Base-by-base conservation (phyloP, 2,888 invertebrate species). In the Drosophila anomalata region DNA sequence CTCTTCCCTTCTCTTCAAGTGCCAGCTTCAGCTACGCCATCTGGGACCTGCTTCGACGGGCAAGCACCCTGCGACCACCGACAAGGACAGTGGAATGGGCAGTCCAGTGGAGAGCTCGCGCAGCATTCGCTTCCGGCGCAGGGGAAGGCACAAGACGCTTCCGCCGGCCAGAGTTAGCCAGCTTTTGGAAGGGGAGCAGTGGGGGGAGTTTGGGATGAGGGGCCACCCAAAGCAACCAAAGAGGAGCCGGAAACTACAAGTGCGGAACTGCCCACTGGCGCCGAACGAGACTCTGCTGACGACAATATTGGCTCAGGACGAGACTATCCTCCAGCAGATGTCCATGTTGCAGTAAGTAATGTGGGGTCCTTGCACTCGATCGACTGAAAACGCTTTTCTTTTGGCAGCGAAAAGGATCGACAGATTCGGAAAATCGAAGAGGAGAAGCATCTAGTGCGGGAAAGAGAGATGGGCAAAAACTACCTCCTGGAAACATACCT, bases 401-500 rank as follows among this genome's bases (percentile, higher is more conserved):
- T 9, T 2, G 2, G 2, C 92, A 94, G 95, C 80, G 95, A 95
- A 86, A 95, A 95, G 89, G 96, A 97, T 89, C 94, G 95, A 84
- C 94, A 96, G 85, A 97, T 97, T 79, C 95, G 95, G 73, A 94
- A 94, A 85, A 93, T 96, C 79, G 96, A 96, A 92, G 95, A 95
- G 87, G 95, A 95, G 88, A 95, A 95, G 29, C 96, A 96, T 91
- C 94, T 94, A 75, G 94, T 93, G 47, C 92, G 96, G 51, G 94
- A 95, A 91, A 94, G 95, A 75, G 95, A 95, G 84, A 94, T 96
- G 87, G 96, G 96, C 17, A 95, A 95, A 72, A 96, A 96, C 91
- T 96, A 96, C 90, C 93, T 96, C 51, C 92, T 96, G 14, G 96
- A 96, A 90, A 95, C 96, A 1, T 96, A 96, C 89, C 93, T 96